Evolutionary conservation across 2,113 vertebrate species (phyloP).

Genomic region (Phainopepla nitens): DNA sequence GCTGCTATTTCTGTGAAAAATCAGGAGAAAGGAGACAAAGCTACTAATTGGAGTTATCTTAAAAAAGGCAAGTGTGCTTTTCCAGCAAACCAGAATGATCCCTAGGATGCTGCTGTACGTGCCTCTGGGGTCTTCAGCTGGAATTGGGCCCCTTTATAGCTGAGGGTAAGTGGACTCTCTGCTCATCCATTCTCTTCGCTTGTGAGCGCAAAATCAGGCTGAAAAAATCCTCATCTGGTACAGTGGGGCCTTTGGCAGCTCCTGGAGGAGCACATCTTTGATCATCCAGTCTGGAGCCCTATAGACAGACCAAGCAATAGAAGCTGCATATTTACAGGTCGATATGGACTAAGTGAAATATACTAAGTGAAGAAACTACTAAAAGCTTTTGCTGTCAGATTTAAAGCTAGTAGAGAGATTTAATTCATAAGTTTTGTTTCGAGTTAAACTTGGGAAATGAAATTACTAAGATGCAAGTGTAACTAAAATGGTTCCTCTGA

Average conservation of each 20-base stretch:
- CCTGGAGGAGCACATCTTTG: slow-evolving; percentile 91
- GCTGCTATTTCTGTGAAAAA: neutral
- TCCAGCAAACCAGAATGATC: neutral
- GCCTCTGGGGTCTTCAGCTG: slow-evolving; percentile 61
- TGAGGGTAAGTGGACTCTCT: slow-evolving; percentile 86
- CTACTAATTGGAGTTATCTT: neutral
- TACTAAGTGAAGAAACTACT: neutral
- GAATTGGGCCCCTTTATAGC: slow-evolving; percentile 64
- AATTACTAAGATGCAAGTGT: neutral
- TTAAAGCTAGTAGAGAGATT: neutral
- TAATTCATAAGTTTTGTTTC: neutral
- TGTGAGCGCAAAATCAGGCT: slow-evolving; percentile 95
- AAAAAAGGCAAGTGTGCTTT: neutral
- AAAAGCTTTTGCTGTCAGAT: neutral
- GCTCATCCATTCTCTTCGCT: slow-evolving; percentile 95
- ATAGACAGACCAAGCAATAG: neutral
- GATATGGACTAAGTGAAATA: neutral
- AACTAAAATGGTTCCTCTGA: neutral
- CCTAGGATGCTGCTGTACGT: neutral
- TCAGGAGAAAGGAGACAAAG: neutral
- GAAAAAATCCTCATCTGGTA: slow-evolving; percentile 96
- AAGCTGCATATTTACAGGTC: neutral
- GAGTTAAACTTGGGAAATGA: neutral
- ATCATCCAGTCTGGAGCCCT: slow-evolving; percentile 94
- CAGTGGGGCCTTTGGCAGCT: slow-evolving; percentile 82